These are phyloP conservation scores for Trachurus trachurus DNA, from an alignment of 2,797 vertebrate genomes.

Conservation along the genomic window DNA sequence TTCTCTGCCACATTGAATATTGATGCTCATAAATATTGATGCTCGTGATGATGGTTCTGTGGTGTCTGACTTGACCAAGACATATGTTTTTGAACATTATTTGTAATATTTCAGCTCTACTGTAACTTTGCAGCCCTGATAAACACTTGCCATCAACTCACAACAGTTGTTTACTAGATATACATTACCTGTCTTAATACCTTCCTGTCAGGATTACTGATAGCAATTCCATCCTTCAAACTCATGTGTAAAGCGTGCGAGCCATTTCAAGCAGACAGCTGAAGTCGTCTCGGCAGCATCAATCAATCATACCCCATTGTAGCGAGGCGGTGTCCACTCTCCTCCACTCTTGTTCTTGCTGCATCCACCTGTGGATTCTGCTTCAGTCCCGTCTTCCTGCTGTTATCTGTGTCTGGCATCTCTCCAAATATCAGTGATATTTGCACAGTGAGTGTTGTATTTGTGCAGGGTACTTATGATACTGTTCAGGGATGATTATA, in stretches of 20 bases:
- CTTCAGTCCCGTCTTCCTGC: neutral
- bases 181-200: neutral
- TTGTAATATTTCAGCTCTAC: neutral
- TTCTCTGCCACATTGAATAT: slow-evolving; percentile 3
- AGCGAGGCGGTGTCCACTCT: neutral
- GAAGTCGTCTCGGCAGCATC: neutral
- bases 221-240: neutral
- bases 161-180: neutral
- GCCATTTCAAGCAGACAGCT: neutral
- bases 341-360: neutral
- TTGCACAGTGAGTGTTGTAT: slow-evolving; percentile 10
- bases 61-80: neutral
- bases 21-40: slow-evolving; percentile 23
- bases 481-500: slow-evolving; percentile 6
- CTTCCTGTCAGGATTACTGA: neutral
- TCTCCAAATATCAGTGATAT: slow-evolving; percentile 33
- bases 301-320: slow-evolving; percentile 9
- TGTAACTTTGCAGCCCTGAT: neutral
- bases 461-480: neutral
- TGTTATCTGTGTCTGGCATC: neutral
- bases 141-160: slow-evolving; percentile 1
- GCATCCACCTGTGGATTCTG: neutral
- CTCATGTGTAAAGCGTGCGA: neutral
- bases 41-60: neutral
- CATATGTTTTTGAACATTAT: neutral